phyloP scores from a whole-genome alignment of 2,113 vertebrate genomes.

The Syngnathoides biaculeatus region DNA sequence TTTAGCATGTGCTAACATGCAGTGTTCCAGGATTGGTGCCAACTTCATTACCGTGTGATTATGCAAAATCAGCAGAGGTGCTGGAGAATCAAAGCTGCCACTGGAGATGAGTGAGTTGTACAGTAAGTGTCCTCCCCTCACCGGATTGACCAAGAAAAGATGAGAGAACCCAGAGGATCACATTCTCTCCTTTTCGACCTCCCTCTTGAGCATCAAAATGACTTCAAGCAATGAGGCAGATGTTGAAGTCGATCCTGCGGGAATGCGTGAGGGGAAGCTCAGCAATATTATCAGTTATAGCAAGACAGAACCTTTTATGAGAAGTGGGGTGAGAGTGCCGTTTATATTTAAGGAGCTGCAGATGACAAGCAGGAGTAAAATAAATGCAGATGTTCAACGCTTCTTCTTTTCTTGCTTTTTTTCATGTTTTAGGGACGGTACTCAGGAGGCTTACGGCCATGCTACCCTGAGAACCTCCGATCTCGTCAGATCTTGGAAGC shows the following conservation, averaged over 20 bases:
- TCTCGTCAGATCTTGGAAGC: too few species aligned
- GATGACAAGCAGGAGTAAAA: slow-evolving; percentile 53
- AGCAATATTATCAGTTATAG: slow-evolving; percentile 48
- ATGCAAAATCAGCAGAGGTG: slow-evolving; percentile 64
- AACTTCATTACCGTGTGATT: slow-evolving; percentile 62
- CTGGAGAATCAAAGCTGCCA: slow-evolving; percentile 57
- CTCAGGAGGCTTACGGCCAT: too few species aligned
- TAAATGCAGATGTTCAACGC: slow-evolving; percentile 53
- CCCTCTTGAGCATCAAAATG: slow-evolving; percentile 44
- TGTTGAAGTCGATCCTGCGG: slow-evolving; percentile 35
- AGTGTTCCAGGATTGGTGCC: slow-evolving; percentile 30
- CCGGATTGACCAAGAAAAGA: slow-evolving; percentile 42
- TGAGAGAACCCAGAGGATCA: slow-evolving; percentile 55
- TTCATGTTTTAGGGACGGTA: slow-evolving; percentile 39
- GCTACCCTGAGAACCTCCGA: too few species aligned
- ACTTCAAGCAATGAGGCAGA: slow-evolving; percentile 47
- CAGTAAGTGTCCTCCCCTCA: slow-evolving; percentile 49
- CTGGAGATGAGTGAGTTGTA: slow-evolving; percentile 61
- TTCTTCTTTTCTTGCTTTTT: slow-evolving; percentile 42
- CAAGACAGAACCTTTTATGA: slow-evolving; percentile 43
- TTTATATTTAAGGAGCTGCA: slow-evolving; percentile 2
- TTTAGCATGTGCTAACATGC: slow-evolving; percentile 12
- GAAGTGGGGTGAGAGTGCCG: slow-evolving; percentile 48
- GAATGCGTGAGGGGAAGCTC: slow-evolving; percentile 37
- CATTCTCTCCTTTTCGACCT: slow-evolving; percentile 51